Evolutionary conservation across 1,140 invertebrate genomes (phyloP).

Genomic region (Elymnias hypermnestra): DNA sequence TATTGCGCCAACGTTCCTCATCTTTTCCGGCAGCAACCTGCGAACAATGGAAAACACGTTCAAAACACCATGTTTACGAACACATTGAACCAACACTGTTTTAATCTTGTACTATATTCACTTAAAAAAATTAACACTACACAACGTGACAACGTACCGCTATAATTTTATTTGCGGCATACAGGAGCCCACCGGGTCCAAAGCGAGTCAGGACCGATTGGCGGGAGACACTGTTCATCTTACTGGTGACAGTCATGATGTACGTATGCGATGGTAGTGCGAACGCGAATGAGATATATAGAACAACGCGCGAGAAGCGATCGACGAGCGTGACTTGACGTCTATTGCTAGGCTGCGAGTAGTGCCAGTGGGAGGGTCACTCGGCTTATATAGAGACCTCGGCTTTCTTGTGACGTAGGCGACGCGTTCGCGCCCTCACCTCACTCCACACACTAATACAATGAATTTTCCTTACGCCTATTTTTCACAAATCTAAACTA

Average conservation of each 20-base stretch:
- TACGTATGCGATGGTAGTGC: conserved; percentile 40
- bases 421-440: conserved; percentile 33
- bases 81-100: conserved; percentile 32
- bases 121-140: conserved; percentile 37
- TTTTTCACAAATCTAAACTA: conserved; percentile 37
- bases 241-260: conserved; percentile 71
- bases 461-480: conserved; percentile 42
- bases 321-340: conserved; percentile 42
- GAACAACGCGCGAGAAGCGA: conserved; percentile 42
- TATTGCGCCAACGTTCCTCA: conserved; percentile 63
- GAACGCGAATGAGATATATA: conserved; percentile 44
- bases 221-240: conserved; percentile 72
- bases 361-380: conserved; percentile 52
- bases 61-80: conserved; percentile 40
- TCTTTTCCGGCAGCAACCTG: conserved; percentile 69
- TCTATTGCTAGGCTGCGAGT: conserved; percentile 58
- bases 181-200: conserved; percentile 60
- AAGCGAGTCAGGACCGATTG: conserved; percentile 60
- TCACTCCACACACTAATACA: conserved; percentile 24
- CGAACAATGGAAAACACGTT: conserved; percentile 61
- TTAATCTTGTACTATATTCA: conserved; percentile 33
- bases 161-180: conserved; percentile 69
- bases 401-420: conserved; percentile 63
- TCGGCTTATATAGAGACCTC: conserved; percentile 67
- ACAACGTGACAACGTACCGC: conserved; percentile 64